These are phyloP conservation scores for Drosophila tsacasi DNA, from an alignment of 1,140 invertebrate species.

Conservation along the genomic window DNA sequence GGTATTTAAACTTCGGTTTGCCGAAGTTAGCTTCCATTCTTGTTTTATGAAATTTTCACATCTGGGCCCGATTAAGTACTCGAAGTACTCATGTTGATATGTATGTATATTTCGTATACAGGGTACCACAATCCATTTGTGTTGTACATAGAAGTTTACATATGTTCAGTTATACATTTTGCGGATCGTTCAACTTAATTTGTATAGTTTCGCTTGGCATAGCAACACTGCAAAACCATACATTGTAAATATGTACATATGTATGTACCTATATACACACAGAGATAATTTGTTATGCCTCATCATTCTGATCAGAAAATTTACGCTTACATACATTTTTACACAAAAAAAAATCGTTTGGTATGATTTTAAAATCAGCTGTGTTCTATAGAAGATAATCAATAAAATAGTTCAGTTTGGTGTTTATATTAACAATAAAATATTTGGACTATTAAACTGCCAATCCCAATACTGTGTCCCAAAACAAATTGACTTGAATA, in stretches of 20 bases:
- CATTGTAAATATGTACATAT: conserved; percentile 49
- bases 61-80: conserved; percentile 24
- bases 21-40: too few relatives aligned
- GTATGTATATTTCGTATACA: not conserved
- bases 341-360: not conserved
- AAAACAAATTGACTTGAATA: too few relatives aligned
- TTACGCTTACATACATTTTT: conserved; percentile 22
- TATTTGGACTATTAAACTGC: too few relatives aligned
- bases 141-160: conserved; percentile 6
- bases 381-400: not conserved
- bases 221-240: conserved; percentile 52
- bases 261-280: conserved; percentile 12
- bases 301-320: conserved; percentile 52
- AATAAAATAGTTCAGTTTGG: not conserved
- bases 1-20: too few relatives aligned
- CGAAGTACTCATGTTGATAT: conserved; percentile 10
- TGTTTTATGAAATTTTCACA: conserved; percentile 17
- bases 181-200: conserved; percentile 60
- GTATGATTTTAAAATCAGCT: not conserved
- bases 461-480: too few relatives aligned
- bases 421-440: too few relatives aligned
- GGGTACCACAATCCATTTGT: conserved; percentile 1
- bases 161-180: conserved; percentile 32
- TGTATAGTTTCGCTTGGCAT: conserved; percentile 55
- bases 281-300: conserved; percentile 50